A percentile compares a stretch with the other conserved stretches of the same genome.
Conservation (phyloP, 2,113 vertebrate genomes). For the Forbesichthys papilliferus region DNA sequence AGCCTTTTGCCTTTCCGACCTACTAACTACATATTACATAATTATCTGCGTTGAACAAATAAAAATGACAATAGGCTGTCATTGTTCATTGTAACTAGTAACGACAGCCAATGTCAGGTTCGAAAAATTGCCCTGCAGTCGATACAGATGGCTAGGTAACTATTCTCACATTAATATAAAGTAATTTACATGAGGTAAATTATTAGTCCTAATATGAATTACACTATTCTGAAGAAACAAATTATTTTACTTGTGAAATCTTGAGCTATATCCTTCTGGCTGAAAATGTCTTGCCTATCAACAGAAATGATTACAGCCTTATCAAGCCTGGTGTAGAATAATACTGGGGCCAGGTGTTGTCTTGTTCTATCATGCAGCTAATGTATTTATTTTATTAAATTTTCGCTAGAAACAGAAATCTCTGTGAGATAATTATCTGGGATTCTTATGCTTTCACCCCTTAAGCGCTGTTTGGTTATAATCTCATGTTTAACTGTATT, state of each 20-base stretch:
- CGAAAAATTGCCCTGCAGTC: too few species aligned
- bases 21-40: too few species aligned
- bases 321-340: neutral
- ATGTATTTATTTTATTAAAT: slow-evolving; percentile 5
- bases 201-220: slow-evolving; percentile 7
- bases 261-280: neutral
- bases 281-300: neutral
- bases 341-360: slow-evolving; percentile 5
- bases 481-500: slow-evolving; percentile 15
- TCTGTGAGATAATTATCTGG: neutral
- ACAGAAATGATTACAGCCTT: neutral
- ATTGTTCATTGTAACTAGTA: too few species aligned
- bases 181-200: too few species aligned
- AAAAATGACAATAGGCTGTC: too few species aligned
- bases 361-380: neutral
- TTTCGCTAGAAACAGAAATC: slow-evolving; percentile 10
- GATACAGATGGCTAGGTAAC: too few species aligned
- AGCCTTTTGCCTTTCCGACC: too few species aligned
- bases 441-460: slow-evolving; percentile 9
- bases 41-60: too few species aligned
- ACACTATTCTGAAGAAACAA: neutral
- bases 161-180: too few species aligned
- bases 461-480: neutral
- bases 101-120: too few species aligned
- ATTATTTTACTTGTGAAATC: slow-evolving; percentile 11